phyloP scores from a whole-genome alignment of 1,140 invertebrate species.

The Aethina tumida region DNA sequence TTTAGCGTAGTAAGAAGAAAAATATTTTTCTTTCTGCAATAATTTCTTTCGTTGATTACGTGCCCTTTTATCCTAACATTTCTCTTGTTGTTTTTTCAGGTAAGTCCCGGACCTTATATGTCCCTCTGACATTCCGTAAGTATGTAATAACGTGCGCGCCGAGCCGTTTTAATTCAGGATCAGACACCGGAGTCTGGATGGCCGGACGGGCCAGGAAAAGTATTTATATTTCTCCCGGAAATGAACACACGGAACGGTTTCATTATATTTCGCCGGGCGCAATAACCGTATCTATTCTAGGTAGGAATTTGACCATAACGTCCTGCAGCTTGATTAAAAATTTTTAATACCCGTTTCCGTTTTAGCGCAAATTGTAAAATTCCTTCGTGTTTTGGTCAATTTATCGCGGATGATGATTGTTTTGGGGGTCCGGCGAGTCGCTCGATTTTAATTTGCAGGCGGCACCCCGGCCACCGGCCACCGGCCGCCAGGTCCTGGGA shows the following conservation, averaged over 20 bases:
- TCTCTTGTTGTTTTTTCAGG: no score
- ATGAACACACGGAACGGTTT: no score
- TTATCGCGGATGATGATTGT: conserved; percentile 11
- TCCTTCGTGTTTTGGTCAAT: conserved; percentile 13
- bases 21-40: no score
- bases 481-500: not conserved
- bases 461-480: conserved; percentile 5
- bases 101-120: no score
- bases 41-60: no score
- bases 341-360: conserved; percentile 2
- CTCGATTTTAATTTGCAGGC: conserved; percentile 10
- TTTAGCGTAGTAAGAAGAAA: no score
- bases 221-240: no score
- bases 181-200: not conserved
- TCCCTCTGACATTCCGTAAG: no score
- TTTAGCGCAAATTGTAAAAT: conserved; percentile 13
- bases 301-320: conserved; percentile 3
- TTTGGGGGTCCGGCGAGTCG: conserved; percentile 7
- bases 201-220: conserved; percentile 1
- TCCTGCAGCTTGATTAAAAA: conserved; percentile 11
- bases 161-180: no score
- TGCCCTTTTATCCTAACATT: no score
- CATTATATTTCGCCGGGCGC: not conserved
- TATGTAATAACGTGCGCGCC: no score
- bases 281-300: not conserved